Evolutionary conservation across 2,113 vertebrate genomes (phyloP).

Genomic region (Mormyrus iriodes): DNA sequence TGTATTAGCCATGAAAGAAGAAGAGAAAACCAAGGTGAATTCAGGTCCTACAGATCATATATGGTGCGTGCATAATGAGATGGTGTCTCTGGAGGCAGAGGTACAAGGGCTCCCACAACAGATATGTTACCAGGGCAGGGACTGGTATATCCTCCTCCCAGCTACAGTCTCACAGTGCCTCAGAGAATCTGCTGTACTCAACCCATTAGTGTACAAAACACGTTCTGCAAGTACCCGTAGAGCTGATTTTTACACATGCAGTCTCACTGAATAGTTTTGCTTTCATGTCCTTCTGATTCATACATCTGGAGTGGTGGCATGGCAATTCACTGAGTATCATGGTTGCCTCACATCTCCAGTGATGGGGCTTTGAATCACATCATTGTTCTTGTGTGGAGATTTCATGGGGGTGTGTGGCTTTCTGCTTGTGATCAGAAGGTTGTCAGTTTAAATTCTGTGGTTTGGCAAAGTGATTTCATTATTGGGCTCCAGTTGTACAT

Average conservation of each 20-base stretch:
- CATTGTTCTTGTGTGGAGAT: background rate
- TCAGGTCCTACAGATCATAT: background rate
- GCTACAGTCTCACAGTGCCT: background rate
- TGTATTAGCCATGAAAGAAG: background rate
- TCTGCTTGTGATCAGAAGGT: background rate
- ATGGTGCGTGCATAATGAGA: background rate
- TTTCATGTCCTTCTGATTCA: background rate
- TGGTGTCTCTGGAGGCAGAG: background rate
- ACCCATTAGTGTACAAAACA: background rate
- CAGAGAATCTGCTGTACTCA: background rate
- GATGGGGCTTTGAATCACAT: background rate
- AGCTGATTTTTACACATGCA: background rate
- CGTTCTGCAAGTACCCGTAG: background rate
- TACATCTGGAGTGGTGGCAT: background rate
- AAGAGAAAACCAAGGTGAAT: background rate
- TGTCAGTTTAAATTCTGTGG: background rate
- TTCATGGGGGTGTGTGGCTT: background rate
- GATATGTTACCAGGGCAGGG: background rate
- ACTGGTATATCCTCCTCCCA: background rate
- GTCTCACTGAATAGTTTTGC: background rate
- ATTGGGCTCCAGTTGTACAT: background rate
- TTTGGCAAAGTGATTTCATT: background rate
- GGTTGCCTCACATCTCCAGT: background rate
- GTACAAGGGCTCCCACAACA: background rate
- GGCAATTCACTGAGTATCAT: background rate